Evolutionary conservation across 2,888 invertebrate species (phyloP), one percentile per base, ranked within the genome.

Genomic region (Eupithecia subumbrata): DNA sequence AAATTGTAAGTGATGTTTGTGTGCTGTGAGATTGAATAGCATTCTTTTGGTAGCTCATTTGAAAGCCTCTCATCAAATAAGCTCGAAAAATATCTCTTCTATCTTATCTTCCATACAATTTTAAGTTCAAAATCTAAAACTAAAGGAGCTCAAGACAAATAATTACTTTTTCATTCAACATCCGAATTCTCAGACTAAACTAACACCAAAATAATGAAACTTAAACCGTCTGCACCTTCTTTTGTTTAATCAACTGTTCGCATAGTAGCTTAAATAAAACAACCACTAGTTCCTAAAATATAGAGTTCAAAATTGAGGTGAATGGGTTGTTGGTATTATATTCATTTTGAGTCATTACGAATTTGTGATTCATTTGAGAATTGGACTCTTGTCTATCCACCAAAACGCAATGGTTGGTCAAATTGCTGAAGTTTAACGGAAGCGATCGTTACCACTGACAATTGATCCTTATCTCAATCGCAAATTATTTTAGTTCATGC

Each of bases 161-260:
- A 56, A n/a, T 16, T 16, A 45, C 63, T 12, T 30, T 30, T 64
- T 1, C 64, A 64, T 64, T 64, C 34, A 64, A 34, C 34, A 64
- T 34, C 16, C 30, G 9, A 64, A 78, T 80, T 78, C 79, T 74
- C 78, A 80, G 79, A 80, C 78, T 45, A 14, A 48, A 25, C 63
- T 66, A 72, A 74, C 67, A 76, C 3, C 64, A 72, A 5, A 76
- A 76, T 25, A 66, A 67, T 72, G 43, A 64, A 76, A 52, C 22
- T 69, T 11, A 66, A 18, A 72, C 69, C 73, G 75, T 60, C 52
- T 52, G 3, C 34, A 43, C 22, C 12, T 34, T 68, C 63, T 67
- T 48, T 30, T 80, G 71, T 80, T 80, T 79, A 66, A 79, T 52
- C 80, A 80, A 78, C 80, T 80, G 79, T 72, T 79, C 40, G 70